Conservation (phyloP, 2,797 vertebrate genomes). For the Chaunax sp. region DNA sequence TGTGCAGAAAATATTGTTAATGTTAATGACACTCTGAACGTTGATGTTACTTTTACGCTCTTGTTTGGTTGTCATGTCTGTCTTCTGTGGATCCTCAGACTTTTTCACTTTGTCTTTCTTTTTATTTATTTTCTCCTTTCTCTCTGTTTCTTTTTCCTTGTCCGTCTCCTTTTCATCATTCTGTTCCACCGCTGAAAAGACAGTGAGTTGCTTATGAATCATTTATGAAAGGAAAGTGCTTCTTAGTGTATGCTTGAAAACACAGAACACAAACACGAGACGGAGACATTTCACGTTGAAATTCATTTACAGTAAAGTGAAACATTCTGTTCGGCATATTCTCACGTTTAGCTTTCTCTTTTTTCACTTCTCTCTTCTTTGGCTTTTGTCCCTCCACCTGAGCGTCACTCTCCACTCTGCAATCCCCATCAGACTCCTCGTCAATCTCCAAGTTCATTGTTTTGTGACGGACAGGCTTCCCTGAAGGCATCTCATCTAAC, state of each 20-base stretch:
- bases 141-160: slow-evolving; percentile 59
- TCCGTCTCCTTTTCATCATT: slow-evolving; percentile 57
- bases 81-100: slow-evolving; percentile 54
- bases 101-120: slow-evolving; percentile 69
- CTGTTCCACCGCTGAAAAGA: slow-evolving; percentile 56
- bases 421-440: slow-evolving; percentile 45
- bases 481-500: slow-evolving; percentile 44
- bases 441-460: slow-evolving; percentile 69
- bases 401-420: slow-evolving; percentile 37
- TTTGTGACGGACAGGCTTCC: slow-evolving; percentile 59
- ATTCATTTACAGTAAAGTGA: not conserved
- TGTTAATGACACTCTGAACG: not conserved
- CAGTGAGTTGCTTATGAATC: slow-evolving; percentile 11
- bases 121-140: slow-evolving; percentile 69
- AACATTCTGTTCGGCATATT: not conserved
- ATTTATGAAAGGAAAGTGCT: not conserved
- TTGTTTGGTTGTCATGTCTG: slow-evolving; percentile 60
- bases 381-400: slow-evolving; percentile 56
- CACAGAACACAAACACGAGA: not conserved
- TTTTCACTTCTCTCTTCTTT: slow-evolving; percentile 76
- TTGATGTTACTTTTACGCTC: slow-evolving; percentile 63
- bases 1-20: not conserved
- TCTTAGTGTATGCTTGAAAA: slow-evolving; percentile 5
- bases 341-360: slow-evolving; percentile 74
- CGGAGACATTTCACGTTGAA: not conserved